Base-by-base conservation (phyloP, 1,140 invertebrate genomes). In the Plectus sambesii region DNA sequence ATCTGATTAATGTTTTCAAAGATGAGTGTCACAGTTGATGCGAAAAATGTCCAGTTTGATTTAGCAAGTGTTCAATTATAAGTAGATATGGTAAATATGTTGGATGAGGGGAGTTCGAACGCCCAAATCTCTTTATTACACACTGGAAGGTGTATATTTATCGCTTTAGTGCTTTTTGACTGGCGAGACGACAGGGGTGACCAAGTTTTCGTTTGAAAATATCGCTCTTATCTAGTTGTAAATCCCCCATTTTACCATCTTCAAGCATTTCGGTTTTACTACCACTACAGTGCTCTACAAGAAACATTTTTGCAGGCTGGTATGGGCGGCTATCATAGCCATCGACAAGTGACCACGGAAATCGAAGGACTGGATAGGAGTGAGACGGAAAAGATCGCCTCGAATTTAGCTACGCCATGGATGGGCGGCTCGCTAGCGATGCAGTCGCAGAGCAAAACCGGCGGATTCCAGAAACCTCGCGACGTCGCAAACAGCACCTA, bases 381-480 rank as follows among this genome's bases (percentile, higher is more conserved):
- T 6, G 51, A 53, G 29, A 40, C 52, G 15, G 53, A 60, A 29
- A 49, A 58, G 17, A 33, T 58, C 8, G 56, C 58, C 44, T 58
- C 56, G 3, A 58, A 58, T 38, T 29, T 47, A 8, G 58, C 42
- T 30, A 47, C 59, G 52, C 37, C 48, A 15, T 58, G 56, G 56
- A 41, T 58, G 3, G 56, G 56, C 17, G 56, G 56, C 42, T 23
- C 56, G 17, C 40, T 55, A 23, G 36, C 55, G 26, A 37, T 58
- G 5, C 56, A 58, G 36, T 53, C 57, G 4, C 56, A 58, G 44
- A 40, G 51, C 8, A 23, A 39, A 36, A 58, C 56, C 12, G 56
- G 57, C 8, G 56, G 56, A 4, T 58, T 58, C 25, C 37, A 55
- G 9, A 47, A 47, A 37, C 51, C 42, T n/a, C 22, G 56, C 12